Percentiles rank a stretch among this genome's conserved stretches.
Evolutionary conservation across 2,888 invertebrate species (phyloP).

Genomic region (Drosophila atripex): DNA sequence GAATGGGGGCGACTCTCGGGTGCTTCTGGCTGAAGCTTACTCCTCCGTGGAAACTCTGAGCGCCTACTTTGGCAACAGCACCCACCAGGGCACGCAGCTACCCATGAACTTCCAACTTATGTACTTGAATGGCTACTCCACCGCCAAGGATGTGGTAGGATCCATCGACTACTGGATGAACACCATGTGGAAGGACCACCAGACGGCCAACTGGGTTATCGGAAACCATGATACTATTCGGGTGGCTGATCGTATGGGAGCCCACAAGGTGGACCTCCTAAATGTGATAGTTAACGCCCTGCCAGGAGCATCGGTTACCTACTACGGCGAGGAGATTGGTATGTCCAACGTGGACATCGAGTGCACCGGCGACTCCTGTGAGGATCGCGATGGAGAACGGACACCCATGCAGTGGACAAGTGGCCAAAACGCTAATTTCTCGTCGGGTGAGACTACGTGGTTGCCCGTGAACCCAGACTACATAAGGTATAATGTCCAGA

Average conservation of each 20-base stretch:
- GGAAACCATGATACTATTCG: conserved; percentile 89
- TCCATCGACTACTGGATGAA: conserved; percentile 86
- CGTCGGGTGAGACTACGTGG: conserved; percentile 86
- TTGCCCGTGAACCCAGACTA: conserved; percentile 88
- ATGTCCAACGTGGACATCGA: conserved; percentile 85
- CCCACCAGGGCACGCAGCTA: conserved; percentile 85
- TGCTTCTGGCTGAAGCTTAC: conserved; percentile 88
- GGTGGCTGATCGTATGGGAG: conserved; percentile 87
- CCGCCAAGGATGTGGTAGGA: conserved; percentile 85
- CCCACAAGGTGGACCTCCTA: conserved; percentile 87
- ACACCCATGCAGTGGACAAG: conserved; percentile 87
- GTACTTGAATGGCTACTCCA: conserved; percentile 85
- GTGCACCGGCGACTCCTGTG: conserved; percentile 76
- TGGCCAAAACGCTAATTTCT: conserved; percentile 86
- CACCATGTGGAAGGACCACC: conserved; percentile 85
- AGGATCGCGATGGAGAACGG: conserved; percentile 85
- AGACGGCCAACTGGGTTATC: conserved; percentile 88
- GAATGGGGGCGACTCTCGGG: conserved; percentile 80
- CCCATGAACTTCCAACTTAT: conserved; percentile 88
- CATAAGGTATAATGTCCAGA: conserved; percentile 85
- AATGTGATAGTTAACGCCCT: conserved; percentile 89
- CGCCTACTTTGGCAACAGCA: conserved; percentile 86
- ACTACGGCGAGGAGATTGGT: conserved; percentile 91
- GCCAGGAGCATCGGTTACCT: conserved; percentile 91
- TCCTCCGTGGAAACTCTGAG: conserved; percentile 84